These are phyloP conservation scores for Atlantisia rogersi DNA, from an alignment of 2,113 vertebrate genomes.

Conservation along the genomic window DNA sequence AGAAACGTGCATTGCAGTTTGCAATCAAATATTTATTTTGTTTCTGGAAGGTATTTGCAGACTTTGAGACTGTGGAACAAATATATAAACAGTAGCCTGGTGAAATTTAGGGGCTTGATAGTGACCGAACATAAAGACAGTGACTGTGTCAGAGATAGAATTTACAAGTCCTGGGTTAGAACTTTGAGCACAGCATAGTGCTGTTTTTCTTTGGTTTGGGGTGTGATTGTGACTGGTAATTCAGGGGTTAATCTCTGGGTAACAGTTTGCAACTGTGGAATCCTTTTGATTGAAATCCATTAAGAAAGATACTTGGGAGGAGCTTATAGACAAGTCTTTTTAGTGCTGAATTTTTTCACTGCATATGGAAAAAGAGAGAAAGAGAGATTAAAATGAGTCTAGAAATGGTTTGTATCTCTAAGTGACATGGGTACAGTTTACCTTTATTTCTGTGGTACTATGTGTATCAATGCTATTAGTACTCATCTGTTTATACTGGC, in stretches of 20 bases:
- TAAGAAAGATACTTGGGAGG: background rate
- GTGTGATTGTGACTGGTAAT: background rate
- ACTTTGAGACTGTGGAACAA: background rate
- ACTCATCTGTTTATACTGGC: background rate
- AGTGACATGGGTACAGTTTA: background rate
- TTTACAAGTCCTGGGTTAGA: background rate
- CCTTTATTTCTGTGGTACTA: background rate
- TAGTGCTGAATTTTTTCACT: background rate
- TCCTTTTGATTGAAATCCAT: background rate
- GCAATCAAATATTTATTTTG: background rate
- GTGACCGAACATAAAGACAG: background rate
- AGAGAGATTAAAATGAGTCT: background rate
- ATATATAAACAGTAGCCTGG: background rate
- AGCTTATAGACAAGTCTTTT: background rate
- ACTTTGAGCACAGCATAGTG: background rate
- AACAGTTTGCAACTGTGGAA: background rate
- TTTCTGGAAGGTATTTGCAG: background rate
- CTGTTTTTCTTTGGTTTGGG: background rate
- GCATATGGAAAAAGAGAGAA: background rate
- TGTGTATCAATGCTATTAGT: background rate
- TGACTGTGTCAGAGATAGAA: background rate
- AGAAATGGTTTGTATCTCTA: background rate
- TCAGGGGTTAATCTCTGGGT: background rate
- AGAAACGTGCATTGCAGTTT: background rate
- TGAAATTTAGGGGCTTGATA: background rate